Evolutionary conservation across 2,888 invertebrate genomes (phyloP).

Genomic region (Drosophila koepferae): DNA sequence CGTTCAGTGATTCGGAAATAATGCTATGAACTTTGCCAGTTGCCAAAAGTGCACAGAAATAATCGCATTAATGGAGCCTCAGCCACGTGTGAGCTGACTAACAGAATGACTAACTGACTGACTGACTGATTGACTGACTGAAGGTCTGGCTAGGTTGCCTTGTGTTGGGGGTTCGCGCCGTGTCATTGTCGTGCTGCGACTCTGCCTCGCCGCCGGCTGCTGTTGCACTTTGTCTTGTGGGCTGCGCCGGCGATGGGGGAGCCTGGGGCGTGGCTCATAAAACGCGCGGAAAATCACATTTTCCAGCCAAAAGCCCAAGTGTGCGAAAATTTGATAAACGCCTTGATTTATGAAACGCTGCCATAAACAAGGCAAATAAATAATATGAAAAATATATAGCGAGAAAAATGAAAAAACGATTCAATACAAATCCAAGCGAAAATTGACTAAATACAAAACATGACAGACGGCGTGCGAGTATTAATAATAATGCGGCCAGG

Average conservation of each 20-base stretch:
- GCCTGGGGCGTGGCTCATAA: conserved; percentile 54
- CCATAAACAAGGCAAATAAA: conserved; percentile 31
- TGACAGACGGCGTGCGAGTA: conserved; percentile 81
- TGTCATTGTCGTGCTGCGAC: conserved; percentile 72
- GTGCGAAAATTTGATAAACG: conserved; percentile 80
- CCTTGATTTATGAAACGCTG: conserved; percentile 68
- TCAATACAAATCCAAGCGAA: conserved; percentile 66
- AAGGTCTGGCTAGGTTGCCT: not conserved
- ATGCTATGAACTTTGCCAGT: conserved; percentile 75
- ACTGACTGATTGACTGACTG: conserved; percentile 25
- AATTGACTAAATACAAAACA: conserved; percentile 79
- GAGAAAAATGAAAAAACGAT: conserved; percentile 49
- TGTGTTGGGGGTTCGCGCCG: conserved; percentile 54
- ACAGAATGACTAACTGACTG: conserved; percentile 34
- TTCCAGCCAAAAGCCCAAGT: conserved; percentile 69
- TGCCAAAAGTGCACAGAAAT: conserved; percentile 79
- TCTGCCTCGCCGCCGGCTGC: conserved; percentile 57
- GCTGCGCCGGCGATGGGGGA: not conserved
- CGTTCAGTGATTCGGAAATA: conserved; percentile 82
- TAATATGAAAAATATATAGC: conserved; percentile 10
- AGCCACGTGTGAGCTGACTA: conserved; percentile 69
- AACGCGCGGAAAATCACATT: conserved; percentile 53
- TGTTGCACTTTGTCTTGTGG: conserved; percentile 66
- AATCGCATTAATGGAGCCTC: conserved; percentile 77
- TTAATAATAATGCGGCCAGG: conserved; percentile 78